phyloP scores from a whole-genome alignment of 1,140 invertebrate species.

The Reticulitermes speratus region DNA sequence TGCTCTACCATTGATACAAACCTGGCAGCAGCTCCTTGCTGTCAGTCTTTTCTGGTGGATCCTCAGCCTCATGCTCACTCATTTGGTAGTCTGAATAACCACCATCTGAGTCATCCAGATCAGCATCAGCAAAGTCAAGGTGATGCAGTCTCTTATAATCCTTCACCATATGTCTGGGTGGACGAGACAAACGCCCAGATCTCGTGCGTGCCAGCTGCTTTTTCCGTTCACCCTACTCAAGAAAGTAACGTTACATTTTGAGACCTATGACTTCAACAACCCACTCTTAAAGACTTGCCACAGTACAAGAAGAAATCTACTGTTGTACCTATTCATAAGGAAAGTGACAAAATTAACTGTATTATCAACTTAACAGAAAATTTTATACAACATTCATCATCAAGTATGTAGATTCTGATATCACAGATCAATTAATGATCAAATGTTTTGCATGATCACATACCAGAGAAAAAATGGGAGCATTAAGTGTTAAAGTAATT shows the following conservation, averaged over 20 bases:
- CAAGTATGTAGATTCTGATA: too few species aligned
- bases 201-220: constrained; percentile 59
- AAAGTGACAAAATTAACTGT: too few species aligned
- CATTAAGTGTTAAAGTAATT: too few species aligned
- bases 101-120: constrained; percentile 62
- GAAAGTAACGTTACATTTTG: constrained; percentile 10
- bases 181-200: constrained; percentile 63
- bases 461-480: too few species aligned
- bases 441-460: too few species aligned
- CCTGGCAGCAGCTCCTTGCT: constrained; percentile 29
- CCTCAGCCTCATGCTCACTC: constrained; percentile 44
- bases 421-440: too few species aligned
- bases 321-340: too few species aligned
- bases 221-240: constrained; percentile 55
- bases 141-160: constrained; percentile 66
- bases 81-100: constrained; percentile 63
- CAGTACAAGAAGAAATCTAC: too few species aligned
- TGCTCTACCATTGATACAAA: not conserved
- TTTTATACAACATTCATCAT: too few species aligned
- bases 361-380: too few species aligned
- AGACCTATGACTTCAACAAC: not conserved
- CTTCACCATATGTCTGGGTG: constrained; percentile 65
- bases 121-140: constrained; percentile 59
- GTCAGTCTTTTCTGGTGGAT: not conserved
- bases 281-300: too few species aligned